Conservation (phyloP, 1,140 invertebrate genomes). For the Drosophila littoralis region DNA sequence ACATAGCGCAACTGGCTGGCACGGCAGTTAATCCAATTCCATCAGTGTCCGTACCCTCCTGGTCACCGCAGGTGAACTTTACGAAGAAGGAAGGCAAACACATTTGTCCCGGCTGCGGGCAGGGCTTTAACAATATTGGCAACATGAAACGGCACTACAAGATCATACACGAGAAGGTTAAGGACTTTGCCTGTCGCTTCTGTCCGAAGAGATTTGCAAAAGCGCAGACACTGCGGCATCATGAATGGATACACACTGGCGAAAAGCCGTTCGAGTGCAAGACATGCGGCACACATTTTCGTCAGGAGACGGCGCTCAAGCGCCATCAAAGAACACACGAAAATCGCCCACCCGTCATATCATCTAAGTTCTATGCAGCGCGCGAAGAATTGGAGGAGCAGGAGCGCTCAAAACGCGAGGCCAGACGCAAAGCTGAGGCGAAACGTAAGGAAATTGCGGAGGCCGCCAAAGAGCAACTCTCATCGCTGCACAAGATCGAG, state of each 20-base stretch:
- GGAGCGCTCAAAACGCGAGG: conserved; percentile 70
- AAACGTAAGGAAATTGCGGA: conserved; percentile 75
- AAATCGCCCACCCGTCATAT: conserved; percentile 74
- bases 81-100: conserved; percentile 82
- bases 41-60: conserved; percentile 74
- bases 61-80: conserved; percentile 79
- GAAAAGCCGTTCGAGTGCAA: conserved; percentile 80
- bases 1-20: conserved; percentile 71
- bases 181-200: conserved; percentile 79
- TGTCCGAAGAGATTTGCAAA: conserved; percentile 78
- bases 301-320: conserved; percentile 77
- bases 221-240: conserved; percentile 79
- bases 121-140: conserved; percentile 79
- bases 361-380: conserved; percentile 73
- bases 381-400: conserved; percentile 76
- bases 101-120: conserved; percentile 78
- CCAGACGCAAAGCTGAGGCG: conserved; percentile 64
- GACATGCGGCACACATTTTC: conserved; percentile 76
- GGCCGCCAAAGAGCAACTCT: conserved; percentile 73
- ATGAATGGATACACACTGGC: conserved; percentile 85
- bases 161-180: conserved; percentile 81
- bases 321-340: conserved; percentile 80
- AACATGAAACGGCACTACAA: conserved; percentile 81
- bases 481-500: conserved; percentile 66
- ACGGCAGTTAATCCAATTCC: conserved; percentile 78